Evolutionary conservation across 1,140 invertebrate species (phyloP).

Genomic region (Drosophila nigromelanica): DNA sequence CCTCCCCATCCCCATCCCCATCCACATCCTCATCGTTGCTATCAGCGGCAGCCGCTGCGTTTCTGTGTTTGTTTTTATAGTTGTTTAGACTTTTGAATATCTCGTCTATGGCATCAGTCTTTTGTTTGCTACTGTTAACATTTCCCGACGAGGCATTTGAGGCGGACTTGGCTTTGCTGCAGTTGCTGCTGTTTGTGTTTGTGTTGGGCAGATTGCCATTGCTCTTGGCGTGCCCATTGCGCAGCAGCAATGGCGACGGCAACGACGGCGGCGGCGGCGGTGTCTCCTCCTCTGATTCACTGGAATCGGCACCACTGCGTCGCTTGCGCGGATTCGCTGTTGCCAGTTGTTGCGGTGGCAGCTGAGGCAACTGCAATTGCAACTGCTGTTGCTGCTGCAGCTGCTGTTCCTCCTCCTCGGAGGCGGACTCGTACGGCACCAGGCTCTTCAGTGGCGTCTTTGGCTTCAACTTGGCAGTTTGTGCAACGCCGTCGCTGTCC

Average conservation of each 20-base stretch:
- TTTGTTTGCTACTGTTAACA: conserved; percentile 70
- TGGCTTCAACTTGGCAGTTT: conserved; percentile 57
- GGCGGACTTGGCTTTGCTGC: conserved; percentile 39
- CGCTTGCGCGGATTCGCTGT: conserved; percentile 63
- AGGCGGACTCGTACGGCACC: conserved; percentile 81
- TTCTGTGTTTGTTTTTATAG: conserved; percentile 54
- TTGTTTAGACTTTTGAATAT: conserved; percentile 76
- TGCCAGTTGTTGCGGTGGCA: conserved; percentile 8
- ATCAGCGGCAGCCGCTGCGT: conserved; percentile 31
- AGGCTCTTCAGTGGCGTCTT: conserved; percentile 73
- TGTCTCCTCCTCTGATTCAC: conserved; percentile 51
- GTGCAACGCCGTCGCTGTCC: conserved; percentile 43
- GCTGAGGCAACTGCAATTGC: background rate
- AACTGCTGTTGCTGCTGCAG: conserved; percentile 12
- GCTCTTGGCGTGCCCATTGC: conserved; percentile 57
- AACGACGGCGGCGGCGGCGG: background rate
- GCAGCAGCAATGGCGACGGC: conserved; percentile 2
- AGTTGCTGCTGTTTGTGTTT: conserved; percentile 3
- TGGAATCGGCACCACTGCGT: conserved; percentile 50
- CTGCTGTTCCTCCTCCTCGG: conserved; percentile 70
- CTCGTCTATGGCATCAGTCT: conserved; percentile 79
- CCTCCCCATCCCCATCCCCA: conserved; percentile 3
- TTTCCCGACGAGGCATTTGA: conserved; percentile 56
- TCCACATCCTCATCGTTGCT: conserved; percentile 26
- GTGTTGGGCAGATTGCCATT: conserved; percentile 44